Evolutionary conservation across 2,113 vertebrate genomes (phyloP).

Genomic region (Upupa epops): DNA sequence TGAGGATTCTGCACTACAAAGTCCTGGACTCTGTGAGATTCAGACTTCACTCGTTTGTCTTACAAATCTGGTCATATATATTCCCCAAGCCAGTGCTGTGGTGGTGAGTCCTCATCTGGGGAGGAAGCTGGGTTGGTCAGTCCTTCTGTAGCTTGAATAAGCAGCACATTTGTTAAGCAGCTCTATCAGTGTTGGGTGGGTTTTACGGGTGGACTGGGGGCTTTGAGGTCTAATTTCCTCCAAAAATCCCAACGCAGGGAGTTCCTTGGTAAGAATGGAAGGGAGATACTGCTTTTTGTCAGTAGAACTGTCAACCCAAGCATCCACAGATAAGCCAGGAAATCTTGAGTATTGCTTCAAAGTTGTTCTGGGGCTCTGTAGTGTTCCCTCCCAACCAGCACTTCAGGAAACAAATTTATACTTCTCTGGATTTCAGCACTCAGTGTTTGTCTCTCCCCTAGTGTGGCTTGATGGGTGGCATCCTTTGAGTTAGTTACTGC

Average conservation of each 20-base stretch:
- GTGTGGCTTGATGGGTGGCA: neutral
- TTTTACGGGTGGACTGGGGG: neutral
- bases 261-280: neutral
- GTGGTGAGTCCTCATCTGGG: neutral
- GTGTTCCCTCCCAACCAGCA: neutral
- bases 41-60: neutral
- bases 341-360: neutral
- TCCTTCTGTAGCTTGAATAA: neutral
- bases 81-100: neutral
- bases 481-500: neutral
- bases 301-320: neutral
- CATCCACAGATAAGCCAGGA: neutral
- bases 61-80: rapidly evolving
- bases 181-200: neutral
- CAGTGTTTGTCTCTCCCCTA: neutral
- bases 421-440: neutral
- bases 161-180: neutral
- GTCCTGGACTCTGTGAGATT: neutral
- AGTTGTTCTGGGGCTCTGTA: neutral
- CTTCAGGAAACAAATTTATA: neutral
- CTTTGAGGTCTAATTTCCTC: neutral
- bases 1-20: neutral
- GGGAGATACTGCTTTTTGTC: neutral
- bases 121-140: neutral
- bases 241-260: neutral